phyloP scores from a whole-genome alignment of 1,140 invertebrate species.

The Papilio aristodemus region DNA sequence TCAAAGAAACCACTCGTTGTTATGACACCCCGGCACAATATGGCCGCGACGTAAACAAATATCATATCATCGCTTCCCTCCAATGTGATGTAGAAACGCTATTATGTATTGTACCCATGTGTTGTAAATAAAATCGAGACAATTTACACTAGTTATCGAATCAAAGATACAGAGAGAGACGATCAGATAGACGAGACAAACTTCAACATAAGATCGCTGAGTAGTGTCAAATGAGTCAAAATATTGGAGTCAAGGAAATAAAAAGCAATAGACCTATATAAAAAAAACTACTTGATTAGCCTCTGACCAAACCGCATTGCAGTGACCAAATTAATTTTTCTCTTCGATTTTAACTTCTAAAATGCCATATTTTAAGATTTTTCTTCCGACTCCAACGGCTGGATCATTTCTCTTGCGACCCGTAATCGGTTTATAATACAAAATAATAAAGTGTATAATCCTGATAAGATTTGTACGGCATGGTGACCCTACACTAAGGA shows the following conservation, averaged over 20 bases:
- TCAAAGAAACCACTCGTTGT: constrained; percentile 29
- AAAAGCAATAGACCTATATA: too few species aligned
- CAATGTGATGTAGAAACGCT: constrained; percentile 18
- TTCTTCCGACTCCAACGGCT: too few species aligned
- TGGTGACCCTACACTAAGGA: neutral
- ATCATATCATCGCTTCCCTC: constrained; percentile 28
- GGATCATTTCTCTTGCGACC: too few species aligned
- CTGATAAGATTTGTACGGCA: neutral
- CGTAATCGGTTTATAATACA: neutral
- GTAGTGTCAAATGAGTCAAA: too few species aligned
- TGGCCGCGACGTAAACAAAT: constrained; percentile 26
- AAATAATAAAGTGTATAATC: neutral
- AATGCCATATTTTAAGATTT: too few species aligned
- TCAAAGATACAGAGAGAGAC: neutral
- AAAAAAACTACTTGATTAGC: too few species aligned
- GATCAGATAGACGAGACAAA: too few species aligned
- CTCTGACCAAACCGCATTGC: too few species aligned
- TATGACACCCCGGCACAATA: constrained; percentile 26
- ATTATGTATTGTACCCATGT: neutral
- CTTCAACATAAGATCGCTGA: too few species aligned
- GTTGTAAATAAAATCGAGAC: neutral
- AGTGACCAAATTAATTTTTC: too few species aligned
- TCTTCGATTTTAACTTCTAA: too few species aligned
- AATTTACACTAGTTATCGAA: neutral
- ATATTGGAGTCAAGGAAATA: neutral